A percentile compares a stretch with the other conserved stretches of the same genome.
Evolutionary conservation across 92 coral and sea anemone genomes (phyloP).

Genomic region (Porites evermanni): DNA sequence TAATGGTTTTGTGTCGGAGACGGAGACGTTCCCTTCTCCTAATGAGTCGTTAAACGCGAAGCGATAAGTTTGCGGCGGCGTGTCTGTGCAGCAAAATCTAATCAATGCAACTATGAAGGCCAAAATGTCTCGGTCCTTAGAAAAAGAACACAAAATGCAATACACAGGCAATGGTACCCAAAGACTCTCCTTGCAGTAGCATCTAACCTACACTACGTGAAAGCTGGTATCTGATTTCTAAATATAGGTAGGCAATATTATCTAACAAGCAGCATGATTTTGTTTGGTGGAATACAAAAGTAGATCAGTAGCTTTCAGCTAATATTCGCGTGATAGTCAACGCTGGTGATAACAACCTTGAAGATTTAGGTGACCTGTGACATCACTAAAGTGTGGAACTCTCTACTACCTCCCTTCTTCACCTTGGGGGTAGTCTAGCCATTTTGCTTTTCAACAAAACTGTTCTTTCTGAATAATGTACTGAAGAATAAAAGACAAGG

Average conservation of each 20-base stretch:
- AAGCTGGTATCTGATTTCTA: background rate
- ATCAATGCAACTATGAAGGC: slow-evolving; percentile 20
- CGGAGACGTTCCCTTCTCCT: slow-evolving; percentile 26
- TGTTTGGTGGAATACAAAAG: slow-evolving; percentile 20
- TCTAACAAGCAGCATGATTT: background rate
- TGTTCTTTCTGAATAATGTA: background rate
- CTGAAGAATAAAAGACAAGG: background rate
- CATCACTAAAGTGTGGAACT: background rate
- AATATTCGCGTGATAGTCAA: background rate
- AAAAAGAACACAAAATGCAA: slow-evolving; percentile 23
- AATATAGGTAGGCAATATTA: background rate
- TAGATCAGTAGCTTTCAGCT: background rate
- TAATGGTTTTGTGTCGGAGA: background rate
- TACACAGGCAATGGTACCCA: slow-evolving; percentile 9
- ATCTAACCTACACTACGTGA: background rate
- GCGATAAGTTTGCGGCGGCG: slow-evolving; percentile 55
- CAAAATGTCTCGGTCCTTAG: slow-evolving; percentile 50
- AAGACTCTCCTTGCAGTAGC: background rate
- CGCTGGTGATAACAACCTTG: background rate
- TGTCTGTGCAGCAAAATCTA: slow-evolving; percentile 34
- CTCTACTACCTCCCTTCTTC: background rate
- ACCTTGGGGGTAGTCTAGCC: background rate
- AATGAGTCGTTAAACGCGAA: slow-evolving; percentile 40
- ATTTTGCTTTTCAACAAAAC: background rate
- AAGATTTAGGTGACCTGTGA: background rate